These are phyloP conservation scores for Schrankia costaestrigalis DNA, from an alignment of 2,888 invertebrate genomes.

Conservation along the genomic window DNA sequence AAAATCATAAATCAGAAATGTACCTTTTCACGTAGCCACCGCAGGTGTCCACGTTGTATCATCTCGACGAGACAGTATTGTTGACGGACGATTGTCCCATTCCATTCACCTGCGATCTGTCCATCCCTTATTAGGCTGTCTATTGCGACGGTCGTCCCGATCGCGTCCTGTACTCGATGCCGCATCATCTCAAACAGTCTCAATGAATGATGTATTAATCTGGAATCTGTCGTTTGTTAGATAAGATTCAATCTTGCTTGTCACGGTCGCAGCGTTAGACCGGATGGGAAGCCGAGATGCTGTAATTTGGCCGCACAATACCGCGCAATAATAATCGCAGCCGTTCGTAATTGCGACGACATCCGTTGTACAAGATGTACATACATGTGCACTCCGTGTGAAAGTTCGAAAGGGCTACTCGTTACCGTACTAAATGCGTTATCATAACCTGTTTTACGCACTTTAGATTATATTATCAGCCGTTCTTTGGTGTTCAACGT, in stretches of 20 bases:
- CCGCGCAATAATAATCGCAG: constrained; percentile 74
- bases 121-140: constrained; percentile 56
- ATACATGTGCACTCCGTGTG: constrained; percentile 65
- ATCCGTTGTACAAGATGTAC: constrained; percentile 64
- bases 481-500: constrained; percentile 57
- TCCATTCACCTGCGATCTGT: constrained; percentile 61
- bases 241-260: constrained; percentile 36
- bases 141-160: constrained; percentile 36
- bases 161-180: constrained; percentile 41
- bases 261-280: constrained; percentile 33
- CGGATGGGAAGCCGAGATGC: constrained; percentile 77
- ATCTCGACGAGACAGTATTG: constrained; percentile 48
- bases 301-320: constrained; percentile 76
- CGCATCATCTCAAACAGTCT: constrained; percentile 31
- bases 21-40: constrained; percentile 40
- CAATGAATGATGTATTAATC: constrained; percentile 13
- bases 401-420: constrained; percentile 67
- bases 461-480: constrained; percentile 61
- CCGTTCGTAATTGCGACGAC: constrained; percentile 72
- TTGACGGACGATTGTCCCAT: constrained; percentile 42
- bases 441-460: constrained; percentile 65
- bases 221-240: constrained; percentile 22
- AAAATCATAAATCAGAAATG: constrained; percentile 61
- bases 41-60: constrained; percentile 61
- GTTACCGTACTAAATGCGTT: constrained; percentile 45